Percentiles rank a stretch among this genome's conserved stretches.
Evolutionary conservation across 2,797 vertebrate genomes (phyloP).

Genomic region (Dendrocincla fuliginosa): DNA sequence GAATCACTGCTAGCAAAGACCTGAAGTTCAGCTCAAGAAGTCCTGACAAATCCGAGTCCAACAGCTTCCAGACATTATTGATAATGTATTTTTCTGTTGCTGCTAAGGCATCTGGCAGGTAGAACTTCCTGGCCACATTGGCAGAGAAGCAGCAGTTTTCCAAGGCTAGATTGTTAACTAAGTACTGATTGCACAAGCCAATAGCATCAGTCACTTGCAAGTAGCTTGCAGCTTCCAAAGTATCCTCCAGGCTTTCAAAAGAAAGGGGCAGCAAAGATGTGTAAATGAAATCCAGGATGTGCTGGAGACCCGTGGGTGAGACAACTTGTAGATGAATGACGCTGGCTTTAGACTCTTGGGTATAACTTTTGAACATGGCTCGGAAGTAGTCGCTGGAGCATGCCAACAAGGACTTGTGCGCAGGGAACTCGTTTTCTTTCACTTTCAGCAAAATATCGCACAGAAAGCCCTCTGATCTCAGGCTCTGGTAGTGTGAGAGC

Average conservation of each 20-base stretch:
- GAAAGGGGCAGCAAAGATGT: slow-evolving; percentile 91
- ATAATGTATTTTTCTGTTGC: slow-evolving; percentile 82
- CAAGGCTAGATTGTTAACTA: slow-evolving; percentile 81
- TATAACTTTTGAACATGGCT: slow-evolving; percentile 91
- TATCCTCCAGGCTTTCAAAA: slow-evolving; percentile 81
- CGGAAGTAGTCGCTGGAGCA: slow-evolving; percentile 95
- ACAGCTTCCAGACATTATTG: slow-evolving; percentile 78
- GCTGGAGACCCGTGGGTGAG: slow-evolving; percentile 83
- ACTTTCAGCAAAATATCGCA: slow-evolving; percentile 90
- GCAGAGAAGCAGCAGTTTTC: slow-evolving; percentile 89
- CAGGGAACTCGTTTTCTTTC: slow-evolving; percentile 86
- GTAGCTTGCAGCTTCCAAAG: slow-evolving; percentile 90
- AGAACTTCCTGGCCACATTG: slow-evolving; percentile 86
- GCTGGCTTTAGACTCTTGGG: slow-evolving; percentile 81
- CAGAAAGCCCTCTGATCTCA: slow-evolving; percentile 85
- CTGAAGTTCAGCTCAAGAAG: slow-evolving; percentile 83
- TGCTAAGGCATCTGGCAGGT: slow-evolving; percentile 77
- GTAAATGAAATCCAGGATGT: slow-evolving; percentile 93
- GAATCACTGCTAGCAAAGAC: slow-evolving; percentile 82
- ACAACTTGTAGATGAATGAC: slow-evolving; percentile 84
- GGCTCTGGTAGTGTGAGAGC: slow-evolving; percentile 86
- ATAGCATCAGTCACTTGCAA: slow-evolving; percentile 89
- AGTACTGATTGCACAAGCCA: slow-evolving; percentile 85
- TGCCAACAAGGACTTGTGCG: slow-evolving; percentile 90
- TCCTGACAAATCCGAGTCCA: slow-evolving; percentile 70